A percentile compares a stretch with the other conserved stretches of the same genome.
These are phyloP conservation scores for Martes martes DNA, from an alignment of 2,113 vertebrate genomes.

Conservation along the genomic window DNA sequence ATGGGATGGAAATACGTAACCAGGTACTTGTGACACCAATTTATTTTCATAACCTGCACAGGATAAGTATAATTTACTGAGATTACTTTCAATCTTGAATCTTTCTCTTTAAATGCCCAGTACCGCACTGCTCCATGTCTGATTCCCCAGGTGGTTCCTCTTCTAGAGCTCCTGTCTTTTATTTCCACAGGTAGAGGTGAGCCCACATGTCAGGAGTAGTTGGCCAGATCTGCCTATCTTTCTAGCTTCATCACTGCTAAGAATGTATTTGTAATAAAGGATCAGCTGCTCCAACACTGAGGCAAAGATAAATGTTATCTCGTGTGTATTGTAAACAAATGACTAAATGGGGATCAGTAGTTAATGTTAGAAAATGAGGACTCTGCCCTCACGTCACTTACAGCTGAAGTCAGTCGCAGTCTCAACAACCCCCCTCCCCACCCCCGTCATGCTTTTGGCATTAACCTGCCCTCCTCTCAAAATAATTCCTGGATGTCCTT, in stretches of 20 bases:
- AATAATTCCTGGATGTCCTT: conserved; percentile 43
- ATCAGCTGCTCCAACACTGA: background rate
- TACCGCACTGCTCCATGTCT: background rate
- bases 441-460: background rate
- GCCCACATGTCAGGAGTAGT: background rate
- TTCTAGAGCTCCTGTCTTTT: background rate
- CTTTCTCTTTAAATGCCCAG: background rate
- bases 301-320: background rate
- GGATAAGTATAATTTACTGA: background rate
- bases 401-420: background rate
- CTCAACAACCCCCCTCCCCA: background rate
- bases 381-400: background rate
- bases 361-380: background rate
- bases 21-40: background rate
- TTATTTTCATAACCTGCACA: background rate
- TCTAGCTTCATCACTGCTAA: background rate
- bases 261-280: background rate
- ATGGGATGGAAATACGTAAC: background rate
- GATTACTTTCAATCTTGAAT: background rate
- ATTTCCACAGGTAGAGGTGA: background rate
- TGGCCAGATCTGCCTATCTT: background rate
- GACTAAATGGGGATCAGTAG: background rate
- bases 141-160: background rate
- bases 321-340: background rate
- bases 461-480: background rate